A percentile compares a stretch with the other conserved stretches of the same genome.
Conservation (phyloP, 1,140 invertebrate genomes). For the Drosophila grimshawi region DNA sequence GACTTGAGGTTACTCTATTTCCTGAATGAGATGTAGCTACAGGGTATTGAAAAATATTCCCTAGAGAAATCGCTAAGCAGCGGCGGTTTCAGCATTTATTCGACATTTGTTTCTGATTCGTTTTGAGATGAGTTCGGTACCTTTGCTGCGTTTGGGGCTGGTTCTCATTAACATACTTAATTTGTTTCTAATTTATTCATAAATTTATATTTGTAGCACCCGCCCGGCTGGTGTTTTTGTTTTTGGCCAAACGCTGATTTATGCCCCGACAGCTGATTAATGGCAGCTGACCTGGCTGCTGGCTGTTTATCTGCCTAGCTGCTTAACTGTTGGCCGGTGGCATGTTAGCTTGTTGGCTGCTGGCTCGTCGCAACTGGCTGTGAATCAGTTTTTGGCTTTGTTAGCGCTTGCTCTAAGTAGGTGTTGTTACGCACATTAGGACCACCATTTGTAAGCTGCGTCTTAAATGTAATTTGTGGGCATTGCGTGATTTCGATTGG, state of each 20-base stretch:
- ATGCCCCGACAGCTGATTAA: conserved; percentile 72
- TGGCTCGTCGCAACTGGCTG: conserved; percentile 47
- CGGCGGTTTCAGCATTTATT: conserved; percentile 28
- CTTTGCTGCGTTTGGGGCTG: conserved; percentile 13
- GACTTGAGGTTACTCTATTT: neutral
- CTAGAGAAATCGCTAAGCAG: conserved; percentile 52
- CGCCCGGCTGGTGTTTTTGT: conserved; percentile 40
- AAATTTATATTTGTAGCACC: conserved; percentile 82
- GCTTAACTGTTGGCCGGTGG: conserved; percentile 1
- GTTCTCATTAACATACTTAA: conserved; percentile 80
- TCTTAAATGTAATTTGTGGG: conserved; percentile 69
- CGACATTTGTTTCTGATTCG: conserved; percentile 23
- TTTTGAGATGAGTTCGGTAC: conserved; percentile 15
- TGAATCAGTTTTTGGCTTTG: conserved; percentile 60
- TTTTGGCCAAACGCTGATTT: conserved; percentile 59
- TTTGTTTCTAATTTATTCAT: conserved; percentile 83
- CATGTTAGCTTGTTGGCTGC: conserved; percentile 1
- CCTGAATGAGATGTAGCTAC: too few species aligned
- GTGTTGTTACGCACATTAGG: conserved; percentile 79
- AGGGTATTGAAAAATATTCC: conserved; percentile 29
- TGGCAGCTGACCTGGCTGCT: conserved; percentile 51
- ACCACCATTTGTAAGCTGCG: conserved; percentile 47
- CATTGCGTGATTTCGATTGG: conserved; percentile 43
- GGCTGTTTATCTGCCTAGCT: neutral
- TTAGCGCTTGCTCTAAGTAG: conserved; percentile 60